A percentile compares a stretch with the other conserved stretches of the same genome.
phyloP scores from a whole-genome alignment of 2,797 vertebrate genomes.

The Gadopsis marmoratus region DNA sequence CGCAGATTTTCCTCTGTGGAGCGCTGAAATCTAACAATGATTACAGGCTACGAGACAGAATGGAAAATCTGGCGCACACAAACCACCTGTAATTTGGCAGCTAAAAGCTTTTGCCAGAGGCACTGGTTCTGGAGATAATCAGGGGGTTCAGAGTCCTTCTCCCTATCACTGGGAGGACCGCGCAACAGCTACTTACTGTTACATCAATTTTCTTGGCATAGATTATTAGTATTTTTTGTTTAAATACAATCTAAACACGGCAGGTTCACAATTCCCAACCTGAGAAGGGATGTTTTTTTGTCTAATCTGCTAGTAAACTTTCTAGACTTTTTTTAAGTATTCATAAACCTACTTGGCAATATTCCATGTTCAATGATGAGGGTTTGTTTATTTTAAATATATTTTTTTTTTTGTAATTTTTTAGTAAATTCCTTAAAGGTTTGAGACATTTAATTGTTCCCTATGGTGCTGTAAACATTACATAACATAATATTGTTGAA shows the following conservation, averaged over 20 bases:
- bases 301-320: conserved; percentile 2
- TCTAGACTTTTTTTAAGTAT: background rate
- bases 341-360: background rate
- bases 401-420: background rate
- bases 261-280: background rate
- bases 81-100: conserved; percentile 82
- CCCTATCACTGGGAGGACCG: conserved; percentile 17
- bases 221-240: conserved; percentile 18
- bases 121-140: conserved; percentile 66
- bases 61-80: conserved; percentile 67
- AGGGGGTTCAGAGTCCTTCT: conserved; percentile 55
- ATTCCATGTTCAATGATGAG: background rate
- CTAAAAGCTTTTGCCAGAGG: conserved; percentile 71
- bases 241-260: background rate
- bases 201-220: conserved; percentile 36
- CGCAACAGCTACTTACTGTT: conserved; percentile 33
- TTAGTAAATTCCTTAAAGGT: background rate
- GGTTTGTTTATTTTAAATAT: background rate
- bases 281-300: background rate
- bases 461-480: background rate
- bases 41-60: conserved; percentile 67
- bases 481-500: background rate
- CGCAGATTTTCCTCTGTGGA: conserved; percentile 64
- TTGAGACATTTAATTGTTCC: background rate
- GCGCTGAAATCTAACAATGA: conserved; percentile 69